These are phyloP conservation scores for Charadrius vociferus DNA, from an alignment of 2,113 vertebrate genomes.

Conservation along the genomic window DNA sequence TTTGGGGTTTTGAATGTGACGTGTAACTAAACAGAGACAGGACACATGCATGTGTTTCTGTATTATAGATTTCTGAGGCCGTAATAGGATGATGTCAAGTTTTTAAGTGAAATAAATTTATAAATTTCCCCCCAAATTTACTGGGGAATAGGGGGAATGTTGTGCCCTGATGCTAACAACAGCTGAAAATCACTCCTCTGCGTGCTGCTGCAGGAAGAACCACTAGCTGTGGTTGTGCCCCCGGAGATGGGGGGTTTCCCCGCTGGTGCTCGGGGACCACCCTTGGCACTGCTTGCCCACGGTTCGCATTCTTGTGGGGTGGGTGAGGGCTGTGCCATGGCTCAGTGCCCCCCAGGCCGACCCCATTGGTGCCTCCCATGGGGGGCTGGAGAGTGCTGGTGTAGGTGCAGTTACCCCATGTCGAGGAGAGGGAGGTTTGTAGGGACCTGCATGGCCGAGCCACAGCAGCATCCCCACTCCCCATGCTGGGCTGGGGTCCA, in stretches of 20 bases:
- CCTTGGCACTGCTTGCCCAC: background rate
- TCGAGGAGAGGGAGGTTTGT: background rate
- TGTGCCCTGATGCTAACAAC: background rate
- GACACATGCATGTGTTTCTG: background rate
- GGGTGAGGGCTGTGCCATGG: background rate
- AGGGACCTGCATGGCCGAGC: fast-evolving
- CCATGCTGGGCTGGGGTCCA: fast-evolving
- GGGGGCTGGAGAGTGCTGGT: fast-evolving
- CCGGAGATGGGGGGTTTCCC: background rate
- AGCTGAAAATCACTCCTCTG: background rate
- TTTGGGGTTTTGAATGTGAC: background rate
- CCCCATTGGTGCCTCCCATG: fast-evolving
- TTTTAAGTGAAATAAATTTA: background rate
- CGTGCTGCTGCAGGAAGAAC: background rate
- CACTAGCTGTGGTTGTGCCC: fast-evolving
- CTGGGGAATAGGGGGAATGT: background rate
- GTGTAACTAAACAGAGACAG: background rate
- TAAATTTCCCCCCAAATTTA: background rate
- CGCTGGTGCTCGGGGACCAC: background rate
- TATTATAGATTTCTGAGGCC: background rate
- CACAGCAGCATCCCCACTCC: background rate
- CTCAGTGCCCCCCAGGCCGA: background rate
- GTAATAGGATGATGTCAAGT: background rate
- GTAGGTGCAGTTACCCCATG: too few species aligned
- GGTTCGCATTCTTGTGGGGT: background rate